Conservation (phyloP, 2,888 invertebrate genomes). For the Polyommatus icarus region DNA sequence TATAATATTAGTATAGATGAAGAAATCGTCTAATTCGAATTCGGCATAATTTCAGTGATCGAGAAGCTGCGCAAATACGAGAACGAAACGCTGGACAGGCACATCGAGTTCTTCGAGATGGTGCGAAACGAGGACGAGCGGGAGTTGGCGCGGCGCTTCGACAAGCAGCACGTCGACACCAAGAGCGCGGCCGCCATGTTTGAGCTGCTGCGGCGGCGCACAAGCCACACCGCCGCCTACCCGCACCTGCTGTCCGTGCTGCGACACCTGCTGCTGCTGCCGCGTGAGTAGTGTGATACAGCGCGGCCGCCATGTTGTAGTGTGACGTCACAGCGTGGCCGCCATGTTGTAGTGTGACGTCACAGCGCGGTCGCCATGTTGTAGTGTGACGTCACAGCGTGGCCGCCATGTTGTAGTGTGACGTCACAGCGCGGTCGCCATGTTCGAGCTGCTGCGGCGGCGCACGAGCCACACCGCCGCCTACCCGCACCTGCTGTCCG, state of each 20-base stretch:
- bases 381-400: not conserved
- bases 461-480: constrained; percentile 96
- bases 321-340: not conserved
- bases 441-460: constrained; percentile 94
- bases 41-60: constrained; percentile 81
- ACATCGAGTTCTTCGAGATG: constrained; percentile 99
- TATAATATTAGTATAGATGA: too few species aligned
- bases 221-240: constrained; percentile 95
- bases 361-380: not conserved
- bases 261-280: constrained; percentile 92
- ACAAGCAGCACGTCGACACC: constrained; percentile 94
- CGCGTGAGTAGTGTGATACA: constrained; percentile 76
- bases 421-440: constrained; percentile 83
- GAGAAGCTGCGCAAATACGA: constrained; percentile 95
- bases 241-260: constrained; percentile 94
- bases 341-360: not conserved
- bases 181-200: constrained; percentile 97
- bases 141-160: constrained; percentile 93
- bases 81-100: constrained; percentile 96
- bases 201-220: constrained; percentile 91
- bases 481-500: constrained; percentile 94
- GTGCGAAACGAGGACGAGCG: constrained; percentile 97
- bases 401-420: too few species aligned
- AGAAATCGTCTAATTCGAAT: not conserved
- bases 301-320: not conserved